phyloP scores from a whole-genome alignment of 2,113 vertebrate genomes.

The chimpanzee (Pan troglodytes) region NHGRI_mPanTro3-v2.1_pri NC_072408.2:37418501-37419000 shows the following conservation, averaged over 20 bases:
- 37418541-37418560: slow-evolving; percentile 52
- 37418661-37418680: slow-evolving; percentile 46
- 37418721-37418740: slow-evolving; percentile 1
- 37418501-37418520: slow-evolving; percentile 71
- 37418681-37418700: slow-evolving; percentile 15
- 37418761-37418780: neutral
- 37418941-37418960: slow-evolving; percentile 28
- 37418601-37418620: slow-evolving; percentile 74
- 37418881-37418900: neutral
- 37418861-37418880: neutral
- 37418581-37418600: slow-evolving; percentile 67
- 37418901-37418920: neutral
- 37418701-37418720: slow-evolving; percentile 42
- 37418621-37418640: slow-evolving; percentile 40
- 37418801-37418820: neutral
- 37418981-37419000: neutral
- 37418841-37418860: neutral
- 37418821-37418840: neutral
- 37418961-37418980: neutral
- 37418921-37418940: slow-evolving; percentile 15
- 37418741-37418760: slow-evolving; percentile 14
- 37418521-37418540: slow-evolving; percentile 73
- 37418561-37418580: slow-evolving; percentile 68
- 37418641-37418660: slow-evolving; percentile 48
- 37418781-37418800: neutral